phyloP scores from a whole-genome alignment of 1,140 invertebrate genomes.

The Chelonus insularis region DNA sequence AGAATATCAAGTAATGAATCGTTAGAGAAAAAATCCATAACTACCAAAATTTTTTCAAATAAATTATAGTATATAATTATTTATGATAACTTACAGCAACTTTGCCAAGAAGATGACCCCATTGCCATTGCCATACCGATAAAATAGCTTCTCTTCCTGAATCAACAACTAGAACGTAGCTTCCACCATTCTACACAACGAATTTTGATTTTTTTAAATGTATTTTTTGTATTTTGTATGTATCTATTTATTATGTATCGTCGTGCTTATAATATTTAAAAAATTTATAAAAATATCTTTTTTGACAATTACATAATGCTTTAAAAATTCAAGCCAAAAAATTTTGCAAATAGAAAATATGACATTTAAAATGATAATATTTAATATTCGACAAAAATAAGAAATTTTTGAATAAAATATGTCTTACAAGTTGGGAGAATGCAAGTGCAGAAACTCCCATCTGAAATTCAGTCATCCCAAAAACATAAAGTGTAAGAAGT shows the following conservation, averaged over 20 bases:
- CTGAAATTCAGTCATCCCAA: constrained; percentile 90
- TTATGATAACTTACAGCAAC: constrained; percentile 80
- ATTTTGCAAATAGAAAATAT: too few species aligned
- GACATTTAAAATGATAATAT: too few species aligned
- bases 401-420: constrained; percentile 1
- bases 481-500: constrained; percentile 86
- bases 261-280: background rate
- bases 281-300: too few species aligned
- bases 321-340: too few species aligned
- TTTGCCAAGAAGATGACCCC: constrained; percentile 85
- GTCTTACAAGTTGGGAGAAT: constrained; percentile 81
- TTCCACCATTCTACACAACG: constrained; percentile 86
- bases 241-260: too few species aligned
- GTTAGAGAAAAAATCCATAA: too few species aligned
- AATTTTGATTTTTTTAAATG: too few species aligned
- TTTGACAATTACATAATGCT: too few species aligned
- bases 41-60: background rate
- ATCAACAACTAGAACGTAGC: constrained; percentile 83
- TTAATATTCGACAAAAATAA: too few species aligned
- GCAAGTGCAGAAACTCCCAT: constrained; percentile 85
- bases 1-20: too few species aligned
- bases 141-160: constrained; percentile 82
- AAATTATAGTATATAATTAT: constrained; percentile 13
- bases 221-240: too few species aligned
- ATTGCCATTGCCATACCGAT: constrained; percentile 89